Evolutionary conservation across 2,797 vertebrate genomes (phyloP), one percentile per base, ranked within the genome.

Genomic region (Sebastes alutus): DNA sequence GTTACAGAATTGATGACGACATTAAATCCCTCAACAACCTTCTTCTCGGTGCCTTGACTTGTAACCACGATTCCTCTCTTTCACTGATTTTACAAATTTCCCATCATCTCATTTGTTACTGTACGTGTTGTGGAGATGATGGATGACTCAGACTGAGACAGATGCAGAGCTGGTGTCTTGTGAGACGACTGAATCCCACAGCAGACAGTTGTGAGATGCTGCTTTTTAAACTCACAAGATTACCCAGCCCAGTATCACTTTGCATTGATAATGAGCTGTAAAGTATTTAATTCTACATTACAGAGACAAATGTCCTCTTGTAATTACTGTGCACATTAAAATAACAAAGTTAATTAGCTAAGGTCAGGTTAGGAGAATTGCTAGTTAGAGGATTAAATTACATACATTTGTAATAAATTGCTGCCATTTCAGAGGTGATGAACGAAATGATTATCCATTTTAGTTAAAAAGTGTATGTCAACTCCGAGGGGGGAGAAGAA

Each of bases 371-470:
- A 22, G 5, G 54, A 68, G 6, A 85, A 83, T 46, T 58, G 20
- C 62, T 75, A 60, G 46, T 81, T 59, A 61, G 18, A 83, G 23
- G 22, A 75, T 30, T 49, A 81, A 73, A 82, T 82, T 61, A 75
- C 38, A 78, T 64, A 75, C 18, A 70, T 83, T 29, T 69, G n/a
- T 42, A 33, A 75, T 72, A 68, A 72, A 82, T 59, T 79, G 67
- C 58, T 12, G 13, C n/a, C 27, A 58, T 84, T 80, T 78, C 6
- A 30, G 71, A 82, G 83, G 55, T 77, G 66, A 83, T 80, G 38
- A 75, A 67, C 20, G 38, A 68, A 87, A 77, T 75, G n/a, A 88
- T 77, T 59, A 77, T 62, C n/a, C 38, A 64, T 87, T 88, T 75
- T 14, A 71, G 59, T 33, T 32, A 52, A 67, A 8, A 52, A 46